Percentiles rank a stretch among this genome's conserved stretches.
These are phyloP conservation scores for Agrochola litura DNA, from an alignment of 2,888 invertebrate species.

Conservation along the genomic window DNA sequence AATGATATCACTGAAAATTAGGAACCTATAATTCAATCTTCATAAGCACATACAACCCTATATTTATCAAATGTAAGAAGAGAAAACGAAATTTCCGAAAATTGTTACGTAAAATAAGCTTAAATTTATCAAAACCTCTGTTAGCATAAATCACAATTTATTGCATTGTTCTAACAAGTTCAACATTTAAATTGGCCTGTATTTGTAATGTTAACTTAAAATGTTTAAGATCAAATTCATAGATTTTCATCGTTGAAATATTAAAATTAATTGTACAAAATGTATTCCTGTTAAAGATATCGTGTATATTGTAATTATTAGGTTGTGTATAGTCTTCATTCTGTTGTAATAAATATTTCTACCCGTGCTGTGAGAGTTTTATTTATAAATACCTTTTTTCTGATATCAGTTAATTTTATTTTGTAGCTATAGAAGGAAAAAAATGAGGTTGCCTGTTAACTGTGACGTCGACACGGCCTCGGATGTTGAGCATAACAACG, in stretches of 20 bases:
- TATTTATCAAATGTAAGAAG: constrained; percentile 26
- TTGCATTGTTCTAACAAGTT: constrained; percentile 57
- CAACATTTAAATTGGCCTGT: constrained; percentile 52
- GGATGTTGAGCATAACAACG: background rate
- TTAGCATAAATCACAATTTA: constrained; percentile 46
- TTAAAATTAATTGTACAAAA: constrained; percentile 69
- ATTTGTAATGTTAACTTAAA: constrained; percentile 59
- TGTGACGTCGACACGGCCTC: background rate
- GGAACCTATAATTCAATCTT: background rate
- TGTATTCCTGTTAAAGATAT: constrained; percentile 73
- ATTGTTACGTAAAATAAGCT: constrained; percentile 41
- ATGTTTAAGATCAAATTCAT: constrained; percentile 61
- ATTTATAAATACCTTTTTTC: constrained; percentile 41
- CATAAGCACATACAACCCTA: background rate
- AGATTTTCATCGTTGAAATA: constrained; percentile 65
- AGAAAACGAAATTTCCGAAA: background rate
- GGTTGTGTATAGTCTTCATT: constrained; percentile 79
- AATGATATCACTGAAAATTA: background rate
- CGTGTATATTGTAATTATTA: constrained; percentile 72
- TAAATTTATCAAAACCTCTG: constrained; percentile 37
- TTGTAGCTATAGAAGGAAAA: constrained; percentile 6
- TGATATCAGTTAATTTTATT: constrained; percentile 14
- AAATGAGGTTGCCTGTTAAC: constrained; percentile 5
- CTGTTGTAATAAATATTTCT: constrained; percentile 83
- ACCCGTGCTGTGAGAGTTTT: constrained; percentile 72